These are phyloP conservation scores for Yasuhikotakia modesta DNA, from an alignment of 2,797 vertebrate species.

Conservation along the genomic window DNA sequence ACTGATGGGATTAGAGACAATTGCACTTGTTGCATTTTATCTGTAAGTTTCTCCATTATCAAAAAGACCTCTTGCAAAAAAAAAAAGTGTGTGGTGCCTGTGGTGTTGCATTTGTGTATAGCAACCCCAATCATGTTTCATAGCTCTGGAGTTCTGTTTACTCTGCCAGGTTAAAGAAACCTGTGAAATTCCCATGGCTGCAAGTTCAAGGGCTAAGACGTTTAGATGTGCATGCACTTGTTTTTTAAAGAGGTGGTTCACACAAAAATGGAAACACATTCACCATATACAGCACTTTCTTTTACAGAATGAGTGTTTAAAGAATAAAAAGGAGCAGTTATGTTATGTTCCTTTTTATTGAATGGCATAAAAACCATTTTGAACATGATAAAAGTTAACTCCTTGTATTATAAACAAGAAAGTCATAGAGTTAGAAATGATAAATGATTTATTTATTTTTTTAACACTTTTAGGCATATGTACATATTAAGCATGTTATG, in stretches of 20 bases:
- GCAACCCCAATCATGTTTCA: conserved; percentile 20
- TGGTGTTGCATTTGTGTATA: conserved; percentile 29
- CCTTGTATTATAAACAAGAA: too few relatives aligned
- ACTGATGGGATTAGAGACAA: conserved; percentile 50
- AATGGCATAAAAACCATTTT: too few relatives aligned
- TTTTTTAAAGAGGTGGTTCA: too few relatives aligned
- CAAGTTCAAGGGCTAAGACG: background rate
- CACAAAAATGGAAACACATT: background rate
- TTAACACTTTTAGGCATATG: too few relatives aligned
- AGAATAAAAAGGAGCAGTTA: too few relatives aligned
- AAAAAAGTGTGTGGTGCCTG: background rate
- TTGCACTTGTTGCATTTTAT: conserved; percentile 46
- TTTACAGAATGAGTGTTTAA: too few relatives aligned
- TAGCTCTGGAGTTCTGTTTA: conserved; percentile 13
- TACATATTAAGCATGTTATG: too few relatives aligned
- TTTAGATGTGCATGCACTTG: background rate
- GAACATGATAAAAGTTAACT: too few relatives aligned
- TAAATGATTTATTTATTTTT: too few relatives aligned
- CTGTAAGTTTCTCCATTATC: conserved; percentile 44
- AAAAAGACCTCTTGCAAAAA: conserved; percentile 18
- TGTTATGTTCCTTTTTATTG: too few relatives aligned
- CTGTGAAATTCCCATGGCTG: background rate
- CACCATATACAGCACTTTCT: background rate
- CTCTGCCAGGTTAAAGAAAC: background rate
- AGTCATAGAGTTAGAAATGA: too few relatives aligned